Evolutionary conservation across 2,113 vertebrate genomes (phyloP).

Genomic region (Cryptotis parvus): DNA sequence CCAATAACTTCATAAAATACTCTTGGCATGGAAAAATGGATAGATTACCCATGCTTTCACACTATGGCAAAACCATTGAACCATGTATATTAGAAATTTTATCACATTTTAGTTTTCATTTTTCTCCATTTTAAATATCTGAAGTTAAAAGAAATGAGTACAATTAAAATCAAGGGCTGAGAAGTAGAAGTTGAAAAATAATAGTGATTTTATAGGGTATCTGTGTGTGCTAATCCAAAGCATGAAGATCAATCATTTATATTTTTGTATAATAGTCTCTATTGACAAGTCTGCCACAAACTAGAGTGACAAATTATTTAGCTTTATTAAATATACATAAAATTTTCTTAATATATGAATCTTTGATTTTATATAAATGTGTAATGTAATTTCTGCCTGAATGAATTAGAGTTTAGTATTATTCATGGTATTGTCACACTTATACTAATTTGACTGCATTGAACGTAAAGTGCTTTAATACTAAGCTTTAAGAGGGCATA

Average conservation of each 20-base stretch:
- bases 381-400: neutral
- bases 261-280: neutral
- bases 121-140: slow-evolving; percentile 42
- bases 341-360: neutral
- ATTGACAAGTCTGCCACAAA: neutral
- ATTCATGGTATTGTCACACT: neutral
- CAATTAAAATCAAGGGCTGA: neutral
- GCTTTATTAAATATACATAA: slow-evolving; percentile 12
- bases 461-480: neutral
- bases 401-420: neutral
- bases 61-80: slow-evolving; percentile 12
- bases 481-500: neutral
- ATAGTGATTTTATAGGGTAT: neutral
- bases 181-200: too few relatives aligned
- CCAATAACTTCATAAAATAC: slow-evolving; percentile 16
- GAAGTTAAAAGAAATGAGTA: slow-evolving; percentile 6
- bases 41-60: slow-evolving; percentile 56
- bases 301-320: neutral
- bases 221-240: neutral
- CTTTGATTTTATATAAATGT: neutral
- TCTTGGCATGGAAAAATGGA: neutral
- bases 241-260: neutral
- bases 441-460: neutral
- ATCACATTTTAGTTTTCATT: slow-evolving; percentile 11
- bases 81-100: neutral